Conservation (phyloP, 2,113 vertebrate genomes). For the Malurus elegans region DNA sequence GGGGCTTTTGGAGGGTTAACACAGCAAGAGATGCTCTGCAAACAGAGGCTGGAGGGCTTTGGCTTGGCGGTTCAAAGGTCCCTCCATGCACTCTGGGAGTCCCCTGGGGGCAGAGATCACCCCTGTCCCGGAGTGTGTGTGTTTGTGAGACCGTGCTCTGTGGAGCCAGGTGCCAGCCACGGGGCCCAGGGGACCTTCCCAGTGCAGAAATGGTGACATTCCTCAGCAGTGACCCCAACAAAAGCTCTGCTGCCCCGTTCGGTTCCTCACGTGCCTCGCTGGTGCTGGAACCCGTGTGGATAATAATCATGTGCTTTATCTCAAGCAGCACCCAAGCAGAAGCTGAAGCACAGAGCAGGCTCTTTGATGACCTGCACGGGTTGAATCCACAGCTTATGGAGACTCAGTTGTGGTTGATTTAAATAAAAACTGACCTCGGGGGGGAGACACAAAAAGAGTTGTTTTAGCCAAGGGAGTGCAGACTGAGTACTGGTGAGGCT, state of each 20-base stretch:
- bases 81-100: background rate
- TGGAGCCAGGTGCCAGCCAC: fast-evolving
- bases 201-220: background rate
- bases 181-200: background rate
- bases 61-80: background rate
- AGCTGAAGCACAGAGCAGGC: background rate
- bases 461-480: background rate
- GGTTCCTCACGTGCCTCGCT: background rate
- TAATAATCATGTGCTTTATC: slow-evolving; percentile 8
- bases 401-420: background rate
- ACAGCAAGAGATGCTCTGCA: background rate
- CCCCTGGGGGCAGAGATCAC: background rate
- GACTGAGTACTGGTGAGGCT: background rate
- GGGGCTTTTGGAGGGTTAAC: background rate
- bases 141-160: background rate
- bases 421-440: background rate
- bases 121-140: background rate
- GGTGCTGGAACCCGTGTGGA: background rate
- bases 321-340: background rate
- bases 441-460: background rate
- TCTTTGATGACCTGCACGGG: background rate
- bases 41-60: slow-evolving; percentile 5
- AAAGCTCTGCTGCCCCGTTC: background rate
- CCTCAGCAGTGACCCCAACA: background rate
- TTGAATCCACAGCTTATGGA: background rate